Evolutionary conservation across 2,797 vertebrate genomes (phyloP).

Genomic region (Ctenopoma multispine): DNA sequence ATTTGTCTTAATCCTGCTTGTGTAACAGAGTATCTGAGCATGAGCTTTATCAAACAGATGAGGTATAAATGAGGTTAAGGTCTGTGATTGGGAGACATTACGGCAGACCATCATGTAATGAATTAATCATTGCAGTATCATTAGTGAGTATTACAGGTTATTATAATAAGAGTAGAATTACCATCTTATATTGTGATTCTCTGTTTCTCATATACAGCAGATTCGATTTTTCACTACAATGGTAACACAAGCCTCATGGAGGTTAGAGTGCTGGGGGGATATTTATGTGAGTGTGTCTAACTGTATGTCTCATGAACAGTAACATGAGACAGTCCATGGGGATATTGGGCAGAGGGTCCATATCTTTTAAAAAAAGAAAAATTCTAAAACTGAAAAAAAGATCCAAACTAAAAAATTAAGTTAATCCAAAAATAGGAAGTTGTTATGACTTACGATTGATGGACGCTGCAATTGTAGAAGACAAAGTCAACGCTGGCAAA

Average conservation of each 20-base stretch:
- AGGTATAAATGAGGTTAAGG: constrained; percentile 38
- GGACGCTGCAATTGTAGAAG: constrained; percentile 99
- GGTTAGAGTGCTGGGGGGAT: constrained; percentile 22
- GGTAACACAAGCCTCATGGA: constrained; percentile 62
- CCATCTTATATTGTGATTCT: constrained; percentile 57
- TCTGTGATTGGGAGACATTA: constrained; percentile 40
- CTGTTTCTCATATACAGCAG: constrained; percentile 52
- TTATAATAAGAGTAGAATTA: constrained; percentile 67
- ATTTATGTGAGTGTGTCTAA: constrained; percentile 20
- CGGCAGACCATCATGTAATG: constrained; percentile 43
- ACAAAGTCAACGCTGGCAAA: constrained; percentile 96
- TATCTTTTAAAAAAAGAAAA: constrained; percentile 22
- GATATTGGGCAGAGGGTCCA: constrained; percentile 31
- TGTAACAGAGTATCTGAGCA: constrained; percentile 36
- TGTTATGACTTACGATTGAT: constrained; percentile 92
- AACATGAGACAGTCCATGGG: constrained; percentile 46
- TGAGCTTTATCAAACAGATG: constrained; percentile 38
- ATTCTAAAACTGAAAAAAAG: background rate
- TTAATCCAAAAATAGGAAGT: background rate
- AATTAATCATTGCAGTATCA: constrained; percentile 64
- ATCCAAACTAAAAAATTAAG: background rate
- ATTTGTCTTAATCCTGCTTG: constrained; percentile 14
- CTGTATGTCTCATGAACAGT: constrained; percentile 40
- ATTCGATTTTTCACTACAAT: constrained; percentile 67
- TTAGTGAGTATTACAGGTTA: constrained; percentile 54